Conservation (phyloP, 2,888 invertebrate species). For the Lomographa bimaculata region DNA sequence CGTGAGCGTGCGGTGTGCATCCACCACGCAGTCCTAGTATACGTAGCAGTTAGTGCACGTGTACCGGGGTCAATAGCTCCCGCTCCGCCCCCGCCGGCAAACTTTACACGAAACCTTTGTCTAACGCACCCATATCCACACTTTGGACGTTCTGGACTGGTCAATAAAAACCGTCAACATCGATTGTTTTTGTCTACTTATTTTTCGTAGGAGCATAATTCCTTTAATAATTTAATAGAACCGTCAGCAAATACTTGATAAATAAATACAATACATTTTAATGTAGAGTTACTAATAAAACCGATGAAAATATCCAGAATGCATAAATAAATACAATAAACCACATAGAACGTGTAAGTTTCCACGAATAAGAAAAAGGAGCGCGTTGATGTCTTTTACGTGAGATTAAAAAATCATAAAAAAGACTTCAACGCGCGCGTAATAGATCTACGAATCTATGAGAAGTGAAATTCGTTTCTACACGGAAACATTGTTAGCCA, state of each 20-base stretch:
- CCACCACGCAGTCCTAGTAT: constrained; percentile 30
- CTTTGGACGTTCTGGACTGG: constrained; percentile 13
- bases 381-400: constrained; percentile 42
- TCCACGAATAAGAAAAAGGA: constrained; percentile 12
- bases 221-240: no score
- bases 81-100: constrained; percentile 34
- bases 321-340: not conserved
- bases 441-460: no score
- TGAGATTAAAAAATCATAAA: constrained; percentile 23
- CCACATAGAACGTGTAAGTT: not conserved
- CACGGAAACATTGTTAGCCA: no score
- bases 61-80: constrained; percentile 67
- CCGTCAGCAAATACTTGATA: no score
- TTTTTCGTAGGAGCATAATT: no score
- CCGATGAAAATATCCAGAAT: no score
- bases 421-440: constrained; percentile 27
- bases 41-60: constrained; percentile 47
- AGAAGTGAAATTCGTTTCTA: no score
- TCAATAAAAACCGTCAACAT: not conserved
- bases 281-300: no score
- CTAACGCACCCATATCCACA: constrained; percentile 17
- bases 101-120: constrained; percentile 34
- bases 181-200: no score
- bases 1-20: constrained; percentile 23
- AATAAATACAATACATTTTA: no score